phyloP scores from a whole-genome alignment of 2,113 vertebrate species.

The Microcebus lehilahytsara region DNA sequence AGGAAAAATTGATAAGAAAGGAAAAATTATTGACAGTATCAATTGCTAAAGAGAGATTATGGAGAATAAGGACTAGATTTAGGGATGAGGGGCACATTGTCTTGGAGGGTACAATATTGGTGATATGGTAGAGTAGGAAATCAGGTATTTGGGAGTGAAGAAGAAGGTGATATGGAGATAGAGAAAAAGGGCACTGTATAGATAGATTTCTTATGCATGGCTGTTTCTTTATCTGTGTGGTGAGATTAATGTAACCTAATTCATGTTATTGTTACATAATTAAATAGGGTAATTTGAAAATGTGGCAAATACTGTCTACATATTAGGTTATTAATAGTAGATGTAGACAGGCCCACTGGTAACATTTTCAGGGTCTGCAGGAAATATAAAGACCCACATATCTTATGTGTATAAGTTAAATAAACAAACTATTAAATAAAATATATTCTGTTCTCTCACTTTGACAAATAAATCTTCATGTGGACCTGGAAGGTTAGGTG shows the following conservation, averaged over 20 bases:
- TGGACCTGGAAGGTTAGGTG: neutral
- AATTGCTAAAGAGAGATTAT: neutral
- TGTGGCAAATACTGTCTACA: neutral
- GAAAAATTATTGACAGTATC: neutral
- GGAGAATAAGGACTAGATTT: neutral
- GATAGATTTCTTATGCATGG: neutral
- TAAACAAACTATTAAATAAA: neutral
- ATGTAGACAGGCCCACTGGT: neutral
- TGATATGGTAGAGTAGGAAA: neutral
- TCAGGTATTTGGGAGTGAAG: neutral
- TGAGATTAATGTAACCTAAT: neutral
- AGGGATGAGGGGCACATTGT: neutral
- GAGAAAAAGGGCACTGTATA: neutral
- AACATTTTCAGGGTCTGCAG: neutral
- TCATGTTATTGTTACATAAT: neutral
- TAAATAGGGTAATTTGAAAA: slow-evolving; percentile 3
- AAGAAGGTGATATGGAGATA: neutral
- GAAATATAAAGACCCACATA: neutral
- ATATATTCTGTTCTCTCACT: neutral
- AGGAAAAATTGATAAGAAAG: slow-evolving; percentile 24
- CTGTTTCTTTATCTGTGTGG: neutral
- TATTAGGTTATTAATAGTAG: neutral
- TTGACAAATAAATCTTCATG: slow-evolving; percentile 12
- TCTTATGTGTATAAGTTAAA: neutral
- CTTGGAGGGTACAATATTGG: neutral